Percentiles rank a stretch among this genome's conserved stretches.
Conservation (phyloP, 2,113 vertebrate species). For the Neomonachus schauinslandi region DNA sequence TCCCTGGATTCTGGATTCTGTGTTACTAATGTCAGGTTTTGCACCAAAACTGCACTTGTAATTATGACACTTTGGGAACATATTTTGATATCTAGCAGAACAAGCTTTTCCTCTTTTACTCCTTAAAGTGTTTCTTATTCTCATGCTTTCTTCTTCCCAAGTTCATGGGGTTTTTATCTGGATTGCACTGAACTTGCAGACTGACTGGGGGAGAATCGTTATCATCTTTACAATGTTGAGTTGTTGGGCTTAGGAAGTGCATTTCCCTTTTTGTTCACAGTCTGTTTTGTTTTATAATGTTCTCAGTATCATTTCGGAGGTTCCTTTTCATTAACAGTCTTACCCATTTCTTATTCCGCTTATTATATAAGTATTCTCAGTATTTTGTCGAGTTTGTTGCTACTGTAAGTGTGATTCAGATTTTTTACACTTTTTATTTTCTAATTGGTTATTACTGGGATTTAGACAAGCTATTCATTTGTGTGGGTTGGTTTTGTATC, state of each 20-base stretch:
- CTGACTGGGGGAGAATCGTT: not conserved
- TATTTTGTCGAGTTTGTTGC: not conserved
- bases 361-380: not conserved
- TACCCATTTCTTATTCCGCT: not conserved
- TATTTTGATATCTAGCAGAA: not conserved
- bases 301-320: not conserved
- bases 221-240: not conserved
- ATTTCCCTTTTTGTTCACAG: not conserved
- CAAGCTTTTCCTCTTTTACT: not conserved
- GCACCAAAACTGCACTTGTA: not conserved
- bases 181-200: not conserved
- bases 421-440: not conserved
- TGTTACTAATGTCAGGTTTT: not conserved
- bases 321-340: not conserved
- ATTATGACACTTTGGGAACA: not conserved
- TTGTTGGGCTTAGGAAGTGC: not conserved
- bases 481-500: not conserved
- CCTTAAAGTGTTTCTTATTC: slow-evolving; percentile 7
- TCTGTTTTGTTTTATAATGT: not conserved
- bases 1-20: not conserved
- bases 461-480: not conserved
- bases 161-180: not conserved
- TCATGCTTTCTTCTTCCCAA: not conserved
- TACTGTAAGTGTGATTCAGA: not conserved
- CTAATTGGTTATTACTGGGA: not conserved